Base-by-base conservation (phyloP, 2,797 vertebrate genomes). In the Podargus strigoides region DNA sequence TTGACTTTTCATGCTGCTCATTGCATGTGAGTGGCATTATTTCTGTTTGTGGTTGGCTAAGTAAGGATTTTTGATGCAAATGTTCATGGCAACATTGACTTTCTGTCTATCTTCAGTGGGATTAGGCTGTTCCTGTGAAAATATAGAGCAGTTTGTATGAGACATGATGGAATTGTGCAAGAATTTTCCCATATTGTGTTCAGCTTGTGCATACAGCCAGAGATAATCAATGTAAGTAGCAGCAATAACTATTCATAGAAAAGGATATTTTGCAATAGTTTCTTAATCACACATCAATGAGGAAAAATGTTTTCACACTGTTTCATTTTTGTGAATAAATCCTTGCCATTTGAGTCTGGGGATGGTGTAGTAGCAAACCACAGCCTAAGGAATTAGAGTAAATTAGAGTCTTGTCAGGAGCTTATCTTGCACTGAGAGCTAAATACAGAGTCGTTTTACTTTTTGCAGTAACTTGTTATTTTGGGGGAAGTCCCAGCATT, bases 401-500 rank as follows among this genome's bases (percentile, higher is more conserved):
- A 85, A 81, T 78, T 58, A 69, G 36, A 56, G 90, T 47, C 68
- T 80, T 94, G 80, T 73, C 90, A 95, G 55, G 37, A 90, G 90
- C 52, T 92, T 92, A 67, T 89, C 93, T 92, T 74, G 37, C 49
- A 67, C 53, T 87, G 55, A 58, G 72, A 87, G 87, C 59, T 72
- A 68, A 85, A 87, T 22, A 68, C n/a, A 74, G 67, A 83, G 42
- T 66, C 26, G 73, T 87, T 91, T 93, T 78, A 55, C 53, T 85
- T 78, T 83, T 85, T 92, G 81, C 89, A 89, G 12, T 67, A 77
- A 67, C 67, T 70, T 63, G n/a, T 72, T 89, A 28, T 68, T 85
- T 49, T 68, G 58, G 64, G 78, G 85, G 59, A 89, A 85, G 89
- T 39, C 46, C 78, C 82, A 85, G 78, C 70, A 80, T 76, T 47